Conservation (phyloP, 2,797 vertebrate species). For the Xerus rutilus region DNA sequence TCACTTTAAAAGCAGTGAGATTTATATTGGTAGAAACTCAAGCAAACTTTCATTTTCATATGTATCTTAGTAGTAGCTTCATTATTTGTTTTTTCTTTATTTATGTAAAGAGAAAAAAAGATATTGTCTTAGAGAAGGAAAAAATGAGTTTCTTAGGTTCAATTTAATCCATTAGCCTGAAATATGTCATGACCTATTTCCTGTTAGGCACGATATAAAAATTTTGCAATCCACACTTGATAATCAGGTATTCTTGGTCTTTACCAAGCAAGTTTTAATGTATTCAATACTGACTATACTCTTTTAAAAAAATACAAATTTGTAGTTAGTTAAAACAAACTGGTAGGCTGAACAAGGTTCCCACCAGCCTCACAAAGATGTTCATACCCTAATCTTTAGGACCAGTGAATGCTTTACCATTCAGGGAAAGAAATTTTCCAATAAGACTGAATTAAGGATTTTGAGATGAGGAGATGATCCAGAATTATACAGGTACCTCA, state of each 20-base stretch:
- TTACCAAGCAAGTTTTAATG: neutral
- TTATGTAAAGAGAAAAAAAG: neutral
- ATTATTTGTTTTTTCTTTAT: neutral
- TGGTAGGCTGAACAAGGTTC: neutral
- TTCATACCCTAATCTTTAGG: neutral
- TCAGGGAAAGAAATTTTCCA: neutral
- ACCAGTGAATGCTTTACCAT: neutral
- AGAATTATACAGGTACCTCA: neutral
- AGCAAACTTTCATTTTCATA: neutral
- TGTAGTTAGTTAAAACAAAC: neutral
- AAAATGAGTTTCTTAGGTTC: neutral
- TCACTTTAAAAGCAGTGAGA: neutral
- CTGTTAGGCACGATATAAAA: neutral
- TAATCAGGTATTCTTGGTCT: neutral
- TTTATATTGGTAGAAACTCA: conserved; percentile 2
- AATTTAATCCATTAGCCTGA: neutral
- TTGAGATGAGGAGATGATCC: neutral
- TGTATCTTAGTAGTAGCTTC: neutral
- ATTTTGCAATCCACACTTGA: neutral
- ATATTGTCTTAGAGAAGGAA: neutral
- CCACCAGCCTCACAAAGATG: accelerated
- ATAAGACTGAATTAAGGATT: neutral
- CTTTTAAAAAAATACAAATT: neutral
- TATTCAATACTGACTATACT: neutral
- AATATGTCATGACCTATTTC: neutral